Conservation (phyloP, 2,797 vertebrate genomes). For the Alfaro cultratus region DNA sequence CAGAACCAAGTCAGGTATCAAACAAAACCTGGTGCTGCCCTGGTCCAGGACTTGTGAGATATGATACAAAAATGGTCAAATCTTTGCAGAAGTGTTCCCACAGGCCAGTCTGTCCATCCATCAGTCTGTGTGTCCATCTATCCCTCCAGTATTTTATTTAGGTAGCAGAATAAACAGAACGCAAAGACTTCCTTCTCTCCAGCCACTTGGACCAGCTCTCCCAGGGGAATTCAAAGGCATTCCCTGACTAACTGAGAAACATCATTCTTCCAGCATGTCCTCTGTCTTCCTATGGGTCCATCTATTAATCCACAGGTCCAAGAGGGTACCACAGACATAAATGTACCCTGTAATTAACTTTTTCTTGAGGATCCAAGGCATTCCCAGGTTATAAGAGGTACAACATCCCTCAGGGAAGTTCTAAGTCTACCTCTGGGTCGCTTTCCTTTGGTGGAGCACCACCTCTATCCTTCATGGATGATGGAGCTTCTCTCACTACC, state of each 20-base stretch:
- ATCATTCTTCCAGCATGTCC: too few species aligned
- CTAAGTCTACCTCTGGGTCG: not conserved
- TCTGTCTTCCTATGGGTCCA: not conserved
- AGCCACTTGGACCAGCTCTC: too few species aligned
- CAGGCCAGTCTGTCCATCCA: not conserved
- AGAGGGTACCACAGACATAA: too few species aligned
- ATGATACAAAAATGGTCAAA: not conserved
- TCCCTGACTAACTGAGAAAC: too few species aligned
- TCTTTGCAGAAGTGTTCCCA: not conserved
- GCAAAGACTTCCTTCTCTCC: too few species aligned
- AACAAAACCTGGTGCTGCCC: not conserved
- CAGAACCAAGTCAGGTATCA: constrained; percentile 85
- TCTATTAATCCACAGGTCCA: too few species aligned
- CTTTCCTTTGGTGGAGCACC: not conserved
- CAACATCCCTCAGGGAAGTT: not conserved
- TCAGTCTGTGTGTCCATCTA: not conserved
- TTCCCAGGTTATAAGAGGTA: not conserved
- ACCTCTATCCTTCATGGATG: not conserved
- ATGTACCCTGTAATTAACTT: too few species aligned
- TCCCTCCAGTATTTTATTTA: not conserved
- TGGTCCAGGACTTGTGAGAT: not conserved
- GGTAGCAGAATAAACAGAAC: too few species aligned
- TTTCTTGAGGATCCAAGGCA: too few species aligned
- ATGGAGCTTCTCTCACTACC: not conserved
- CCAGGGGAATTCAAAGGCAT: too few species aligned